Conservation (phyloP, 2,113 vertebrate genomes). For the Otis tarda region DNA sequence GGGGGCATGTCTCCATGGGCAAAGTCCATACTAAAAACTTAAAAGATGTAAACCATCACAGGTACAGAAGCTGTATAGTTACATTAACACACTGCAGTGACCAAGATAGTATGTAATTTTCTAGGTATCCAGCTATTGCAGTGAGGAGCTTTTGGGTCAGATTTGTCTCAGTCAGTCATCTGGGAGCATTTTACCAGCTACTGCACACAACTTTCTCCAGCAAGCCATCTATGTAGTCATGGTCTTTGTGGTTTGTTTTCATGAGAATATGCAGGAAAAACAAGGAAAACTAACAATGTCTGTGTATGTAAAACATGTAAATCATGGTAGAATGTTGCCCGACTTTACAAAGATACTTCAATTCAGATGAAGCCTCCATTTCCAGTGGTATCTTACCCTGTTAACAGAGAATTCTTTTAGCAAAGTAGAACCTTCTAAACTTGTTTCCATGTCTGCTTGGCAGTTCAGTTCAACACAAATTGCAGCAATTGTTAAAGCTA, state of each 20-base stretch:
- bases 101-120: background rate
- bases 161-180: background rate
- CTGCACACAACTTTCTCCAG: background rate
- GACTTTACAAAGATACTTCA: background rate
- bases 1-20: background rate
- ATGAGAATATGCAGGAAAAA: background rate
- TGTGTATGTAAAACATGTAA: background rate
- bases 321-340: background rate
- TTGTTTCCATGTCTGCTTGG: background rate
- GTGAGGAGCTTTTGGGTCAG: background rate
- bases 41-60: background rate
- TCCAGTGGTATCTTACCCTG: background rate
- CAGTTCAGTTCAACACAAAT: background rate
- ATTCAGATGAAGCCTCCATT: background rate
- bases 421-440: background rate
- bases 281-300: background rate
- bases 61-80: background rate
- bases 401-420: background rate
- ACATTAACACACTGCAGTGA: background rate
- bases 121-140: background rate
- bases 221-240: background rate
- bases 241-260: background rate
- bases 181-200: background rate
- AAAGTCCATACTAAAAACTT: background rate
- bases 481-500: background rate